phyloP scores from a whole-genome alignment of 2,797 vertebrate species.

The Babyrousa celebensis region DNA sequence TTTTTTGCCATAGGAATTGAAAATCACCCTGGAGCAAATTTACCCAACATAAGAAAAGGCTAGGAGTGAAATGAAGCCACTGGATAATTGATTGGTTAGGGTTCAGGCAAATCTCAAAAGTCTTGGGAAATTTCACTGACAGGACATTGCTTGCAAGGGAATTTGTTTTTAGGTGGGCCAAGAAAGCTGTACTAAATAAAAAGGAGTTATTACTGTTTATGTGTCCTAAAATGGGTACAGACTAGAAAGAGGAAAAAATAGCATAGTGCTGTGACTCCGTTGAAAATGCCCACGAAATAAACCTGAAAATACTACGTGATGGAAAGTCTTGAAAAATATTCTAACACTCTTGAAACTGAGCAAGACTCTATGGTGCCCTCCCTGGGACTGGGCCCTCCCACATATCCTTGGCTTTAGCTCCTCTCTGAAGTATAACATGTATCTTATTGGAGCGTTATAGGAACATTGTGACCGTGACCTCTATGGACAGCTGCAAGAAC shows the following conservation, averaged over 20 bases:
- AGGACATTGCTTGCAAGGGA: neutral
- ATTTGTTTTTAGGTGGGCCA: neutral
- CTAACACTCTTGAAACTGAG: neutral
- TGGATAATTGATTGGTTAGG: neutral
- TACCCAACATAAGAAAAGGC: neutral
- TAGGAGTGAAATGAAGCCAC: neutral
- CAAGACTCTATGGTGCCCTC: too few relatives aligned
- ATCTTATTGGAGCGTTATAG: too few relatives aligned
- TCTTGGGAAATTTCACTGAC: neutral
- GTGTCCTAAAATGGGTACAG: neutral
- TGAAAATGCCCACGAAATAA: neutral
- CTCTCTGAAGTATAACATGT: too few relatives aligned
- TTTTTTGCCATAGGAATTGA: neutral
- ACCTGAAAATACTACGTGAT: neutral
- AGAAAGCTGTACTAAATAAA: neutral
- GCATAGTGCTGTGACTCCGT: neutral
- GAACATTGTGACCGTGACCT: too few relatives aligned
- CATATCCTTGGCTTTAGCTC: too few relatives aligned
- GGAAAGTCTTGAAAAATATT: neutral
- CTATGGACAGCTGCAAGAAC: too few relatives aligned
- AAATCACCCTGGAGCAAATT: neutral
- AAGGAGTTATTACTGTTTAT: neutral
- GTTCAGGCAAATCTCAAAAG: neutral
- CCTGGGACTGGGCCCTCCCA: too few relatives aligned
- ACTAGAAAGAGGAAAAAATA: neutral